phyloP scores from a whole-genome alignment of 1,140 invertebrate genomes.

The Pseudoatta argentina region DNA sequence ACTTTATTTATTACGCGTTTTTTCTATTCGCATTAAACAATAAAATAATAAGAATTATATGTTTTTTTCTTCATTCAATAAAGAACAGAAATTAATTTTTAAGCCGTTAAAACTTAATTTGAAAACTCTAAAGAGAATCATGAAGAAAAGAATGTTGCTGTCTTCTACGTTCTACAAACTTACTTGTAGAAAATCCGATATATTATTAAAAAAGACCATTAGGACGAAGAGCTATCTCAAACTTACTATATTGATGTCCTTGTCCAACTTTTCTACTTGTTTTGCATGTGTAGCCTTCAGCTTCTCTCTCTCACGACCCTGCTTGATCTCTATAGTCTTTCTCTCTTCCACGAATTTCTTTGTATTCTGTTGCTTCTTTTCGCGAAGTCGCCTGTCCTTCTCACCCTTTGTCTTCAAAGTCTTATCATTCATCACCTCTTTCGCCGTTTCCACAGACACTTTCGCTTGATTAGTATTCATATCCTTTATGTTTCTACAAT shows the following conservation, averaged over 20 bases:
- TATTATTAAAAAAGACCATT: neutral
- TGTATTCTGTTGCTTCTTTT: conserved; percentile 99
- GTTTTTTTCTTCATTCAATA: neutral
- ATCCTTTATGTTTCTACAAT: conserved; percentile 95
- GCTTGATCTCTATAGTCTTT: conserved; percentile 95
- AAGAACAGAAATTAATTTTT: conserved; percentile 24
- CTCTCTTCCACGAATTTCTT: conserved; percentile 99
- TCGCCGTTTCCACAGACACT: conserved; percentile 98
- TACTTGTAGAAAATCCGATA: neutral
- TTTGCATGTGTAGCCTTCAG: conserved; percentile 96
- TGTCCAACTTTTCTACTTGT: conserved; percentile 94
- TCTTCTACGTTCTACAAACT: neutral
- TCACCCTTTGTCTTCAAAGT: conserved; percentile 99
- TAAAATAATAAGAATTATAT: neutral
- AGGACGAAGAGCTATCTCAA: neutral
- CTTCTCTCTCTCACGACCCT: conserved; percentile 97
- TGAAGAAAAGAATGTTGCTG: neutral
- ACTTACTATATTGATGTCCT: conserved; percentile 95
- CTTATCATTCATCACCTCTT: conserved; percentile 98
- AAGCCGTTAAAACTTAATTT: conserved; percentile 24
- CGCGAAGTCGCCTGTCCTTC: conserved; percentile 96
- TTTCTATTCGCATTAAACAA: neutral
- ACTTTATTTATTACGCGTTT: neutral
- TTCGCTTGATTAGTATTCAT: conserved; percentile 98
- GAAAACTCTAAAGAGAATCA: neutral